These are phyloP conservation scores for Botia kubotai DNA, from an alignment of 2,797 vertebrate species.

Conservation along the genomic window DNA sequence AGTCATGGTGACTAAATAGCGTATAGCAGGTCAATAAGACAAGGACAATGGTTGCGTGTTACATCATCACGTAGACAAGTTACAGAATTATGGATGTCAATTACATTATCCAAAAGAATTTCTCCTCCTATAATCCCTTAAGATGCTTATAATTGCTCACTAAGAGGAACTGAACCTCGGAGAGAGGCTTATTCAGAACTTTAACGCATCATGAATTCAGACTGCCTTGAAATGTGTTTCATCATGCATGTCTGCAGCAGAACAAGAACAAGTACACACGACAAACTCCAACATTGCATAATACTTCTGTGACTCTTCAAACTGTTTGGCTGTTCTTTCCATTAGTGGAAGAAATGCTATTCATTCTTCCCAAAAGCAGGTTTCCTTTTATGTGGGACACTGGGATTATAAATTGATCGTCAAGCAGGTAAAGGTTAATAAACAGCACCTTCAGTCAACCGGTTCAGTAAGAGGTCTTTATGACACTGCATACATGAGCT, in stretches of 20 bases:
- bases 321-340: slow-evolving; percentile 55
- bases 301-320: slow-evolving; percentile 59
- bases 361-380: slow-evolving; percentile 35
- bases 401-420: slow-evolving; percentile 52
- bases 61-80: background rate
- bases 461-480: slow-evolving; percentile 72
- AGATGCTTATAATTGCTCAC: slow-evolving; percentile 37
- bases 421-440: slow-evolving; percentile 43
- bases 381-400: slow-evolving; percentile 42
- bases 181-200: slow-evolving; percentile 43
- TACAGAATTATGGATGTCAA: slow-evolving; percentile 13
- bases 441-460: slow-evolving; percentile 30
- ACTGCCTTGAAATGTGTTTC: slow-evolving; percentile 51
- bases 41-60: background rate
- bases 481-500: slow-evolving; percentile 62
- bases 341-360: slow-evolving; percentile 48
- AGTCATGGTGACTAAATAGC: slow-evolving; percentile 6
- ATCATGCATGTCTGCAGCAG: slow-evolving; percentile 52
- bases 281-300: slow-evolving; percentile 46
- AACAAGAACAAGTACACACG: slow-evolving; percentile 47
- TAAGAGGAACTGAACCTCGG: slow-evolving; percentile 34
- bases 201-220: slow-evolving; percentile 41
- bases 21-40: background rate
- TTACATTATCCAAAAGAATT: slow-evolving; percentile 26
- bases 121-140: slow-evolving; percentile 35